Percentiles rank a stretch among this genome's conserved stretches.
Evolutionary conservation across 2,797 vertebrate genomes (phyloP).

Genomic region (Cercopithecus petaurista): DNA sequence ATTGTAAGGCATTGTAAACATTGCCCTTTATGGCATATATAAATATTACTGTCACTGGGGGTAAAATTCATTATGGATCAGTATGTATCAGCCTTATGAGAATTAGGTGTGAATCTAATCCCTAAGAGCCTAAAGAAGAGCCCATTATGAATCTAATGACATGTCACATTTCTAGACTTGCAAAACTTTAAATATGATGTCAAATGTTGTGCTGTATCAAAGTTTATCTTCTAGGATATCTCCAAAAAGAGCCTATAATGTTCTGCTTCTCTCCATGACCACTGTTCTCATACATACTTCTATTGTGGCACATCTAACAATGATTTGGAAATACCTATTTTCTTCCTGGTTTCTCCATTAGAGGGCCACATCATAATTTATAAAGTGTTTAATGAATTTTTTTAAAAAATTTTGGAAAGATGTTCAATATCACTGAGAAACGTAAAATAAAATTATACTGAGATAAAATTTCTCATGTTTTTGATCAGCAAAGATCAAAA

Average conservation of each 20-base stretch:
- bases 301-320: background rate
- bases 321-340: background rate
- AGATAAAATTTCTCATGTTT: background rate
- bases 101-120: background rate
- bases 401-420: background rate
- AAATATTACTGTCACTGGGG: background rate
- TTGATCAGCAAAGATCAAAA: slow-evolving; percentile 4
- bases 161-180: background rate
- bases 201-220: background rate
- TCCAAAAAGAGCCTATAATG: background rate
- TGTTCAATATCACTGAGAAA: background rate
- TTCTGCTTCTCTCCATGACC: background rate
- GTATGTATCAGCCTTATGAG: background rate
- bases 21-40: background rate
- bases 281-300: background rate
- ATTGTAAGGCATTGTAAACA: background rate
- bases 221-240: background rate
- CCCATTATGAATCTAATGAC: background rate
- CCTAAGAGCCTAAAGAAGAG: background rate
- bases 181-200: background rate
- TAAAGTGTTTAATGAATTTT: background rate
- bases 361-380: background rate
- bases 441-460: background rate
- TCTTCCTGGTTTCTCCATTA: background rate
- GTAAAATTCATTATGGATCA: background rate